Base-by-base conservation (phyloP, 2,888 invertebrate species). In the Colletes collaris region DNA sequence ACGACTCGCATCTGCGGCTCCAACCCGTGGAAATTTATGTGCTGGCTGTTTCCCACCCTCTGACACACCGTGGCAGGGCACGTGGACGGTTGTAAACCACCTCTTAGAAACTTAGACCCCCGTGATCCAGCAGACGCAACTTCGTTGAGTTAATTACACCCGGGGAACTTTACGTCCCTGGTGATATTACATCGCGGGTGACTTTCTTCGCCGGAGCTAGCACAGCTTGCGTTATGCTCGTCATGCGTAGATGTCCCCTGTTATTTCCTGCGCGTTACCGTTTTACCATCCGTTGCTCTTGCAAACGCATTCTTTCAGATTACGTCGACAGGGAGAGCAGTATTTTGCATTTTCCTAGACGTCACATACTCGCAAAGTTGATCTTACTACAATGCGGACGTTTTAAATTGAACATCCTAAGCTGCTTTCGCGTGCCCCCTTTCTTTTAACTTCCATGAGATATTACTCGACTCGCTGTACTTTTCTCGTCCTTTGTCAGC, bases 131-230 rank as follows among this genome's bases (percentile, higher is more conserved):
- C 66, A 73, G 58, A 64, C 70, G 79, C 76, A 79, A 86, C 81
- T 75, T 76, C 76, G 79, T 71, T 55, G 70, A 85, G 81, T 84
- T 88, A 88, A 88, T 88, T 87, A 86, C 83, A 76, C 67, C 74
- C 56, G 40, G 76, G 52, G 71, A 87, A 86, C 66, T 70, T 79
- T 56, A n/a, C 69, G 44, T 46, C 16, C n/a, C 19, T n/a, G 46
- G 2, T 56, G 35, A 59, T 75, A 53, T 68, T 74, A 53, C 62
- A 52, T 62, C 62, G 10, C 55, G 44, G 27, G 40, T 27, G 56
- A 76, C 40, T 35, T 64, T 40, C 70, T 70, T 27, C 63, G 7
- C n/a, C 44, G 44, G 10, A 11, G 7, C 16, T 55, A 11, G 4
- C 63, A 16, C 16, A 49, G 19, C 6, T 8, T 13, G 35, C 44